Base-by-base conservation (phyloP, 2,113 vertebrate species). In the Bothrops jararaca region DNA sequence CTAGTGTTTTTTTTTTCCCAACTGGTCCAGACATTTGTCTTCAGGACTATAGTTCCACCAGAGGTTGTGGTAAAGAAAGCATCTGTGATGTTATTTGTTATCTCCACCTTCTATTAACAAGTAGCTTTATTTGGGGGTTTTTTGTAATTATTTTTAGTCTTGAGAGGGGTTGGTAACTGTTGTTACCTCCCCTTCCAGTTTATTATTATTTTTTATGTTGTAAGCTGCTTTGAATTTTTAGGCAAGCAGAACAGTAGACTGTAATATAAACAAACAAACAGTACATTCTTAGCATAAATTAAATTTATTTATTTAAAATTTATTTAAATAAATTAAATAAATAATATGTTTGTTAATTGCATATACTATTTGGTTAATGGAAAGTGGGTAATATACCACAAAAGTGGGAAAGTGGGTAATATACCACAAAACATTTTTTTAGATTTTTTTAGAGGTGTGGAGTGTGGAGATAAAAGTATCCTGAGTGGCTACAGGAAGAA, bases 1-100 rank as follows among this genome's bases (percentile, higher is more conserved):
- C 12, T n/a, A 29, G 0, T 34, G 11, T 1, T 15, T 2, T 2
- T 48, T 50, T 8, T 8, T 9, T 2, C 29, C 29, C 11, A n/a
- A 69, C 12, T 69, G 64, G 13, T 69, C 5, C 64, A 69, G n/a
- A 69, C 11, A 5, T n/a, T 69, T 69, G 29, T 69, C 29, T 69
- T n/a, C n/a, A 69, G 29, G 60, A 69, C 11, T 69, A n/a, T 13
- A n/a, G 10, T 69, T 69, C 12, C 29, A 69, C 60, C 13, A 69
- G 64, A 69, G 13, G 5, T 69, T 6, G 29, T 34, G 6, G 11
- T 13, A 34, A 69, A 34, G 64, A 34, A 69, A 69, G 29, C 64
- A 34, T 69, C 13, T 69, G 29, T n/a, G 13, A 69, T n/a, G 13
- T 69, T n/a, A 69, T 69, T 34, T 15, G 29, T n/a, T n/a, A 69